These are phyloP conservation scores for Periparus ater DNA, from an alignment of 2,797 vertebrate genomes.

Conservation along the genomic window DNA sequence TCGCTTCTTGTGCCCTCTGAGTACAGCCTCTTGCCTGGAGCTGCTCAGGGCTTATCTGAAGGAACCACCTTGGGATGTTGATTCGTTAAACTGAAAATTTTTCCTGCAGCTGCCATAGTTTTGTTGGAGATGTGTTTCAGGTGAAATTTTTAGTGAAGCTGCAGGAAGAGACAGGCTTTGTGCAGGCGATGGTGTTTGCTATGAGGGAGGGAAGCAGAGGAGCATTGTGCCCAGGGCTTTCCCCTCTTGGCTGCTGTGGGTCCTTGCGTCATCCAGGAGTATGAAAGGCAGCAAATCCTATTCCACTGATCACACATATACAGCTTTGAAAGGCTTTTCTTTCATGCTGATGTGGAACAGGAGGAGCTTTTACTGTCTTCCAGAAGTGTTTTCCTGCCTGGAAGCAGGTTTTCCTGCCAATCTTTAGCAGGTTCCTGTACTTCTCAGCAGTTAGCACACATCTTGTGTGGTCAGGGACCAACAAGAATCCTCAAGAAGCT, in stretches of 20 bases:
- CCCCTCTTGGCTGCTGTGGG: background rate
- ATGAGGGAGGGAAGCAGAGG: background rate
- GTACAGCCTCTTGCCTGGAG: background rate
- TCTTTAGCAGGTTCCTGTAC: background rate
- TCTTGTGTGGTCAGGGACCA: background rate
- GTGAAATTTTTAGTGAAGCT: background rate
- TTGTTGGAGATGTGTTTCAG: background rate
- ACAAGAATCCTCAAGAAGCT: background rate
- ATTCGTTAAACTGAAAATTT: background rate
- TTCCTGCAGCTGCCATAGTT: background rate
- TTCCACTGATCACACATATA: background rate
- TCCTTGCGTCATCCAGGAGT: background rate
- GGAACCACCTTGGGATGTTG: background rate
- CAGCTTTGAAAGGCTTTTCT: background rate
- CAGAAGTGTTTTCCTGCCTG: background rate
- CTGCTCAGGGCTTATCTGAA: background rate
- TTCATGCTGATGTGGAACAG: background rate
- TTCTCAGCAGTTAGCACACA: rapidly evolving
- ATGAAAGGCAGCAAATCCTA: background rate
- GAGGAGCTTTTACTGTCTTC: background rate
- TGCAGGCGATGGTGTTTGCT: background rate
- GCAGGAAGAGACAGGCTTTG: background rate
- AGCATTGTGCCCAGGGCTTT: background rate
- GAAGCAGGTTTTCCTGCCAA: background rate
- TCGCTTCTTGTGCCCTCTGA: background rate